Base-by-base conservation (phyloP, 2,797 vertebrate genomes). In the Clarias platycephalus region DNA sequence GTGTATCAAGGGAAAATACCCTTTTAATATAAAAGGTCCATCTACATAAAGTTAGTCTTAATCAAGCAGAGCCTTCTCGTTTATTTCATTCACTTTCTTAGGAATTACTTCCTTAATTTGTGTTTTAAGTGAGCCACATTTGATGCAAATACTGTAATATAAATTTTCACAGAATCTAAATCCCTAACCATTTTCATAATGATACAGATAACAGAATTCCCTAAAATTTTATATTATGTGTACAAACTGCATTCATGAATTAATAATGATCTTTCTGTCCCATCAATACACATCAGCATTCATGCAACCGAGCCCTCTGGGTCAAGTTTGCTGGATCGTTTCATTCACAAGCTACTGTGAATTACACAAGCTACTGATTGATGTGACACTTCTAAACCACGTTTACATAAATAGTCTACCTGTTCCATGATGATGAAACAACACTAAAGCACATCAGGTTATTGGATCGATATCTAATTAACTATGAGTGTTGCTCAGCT, bases 381-480 rank as follows among this genome's bases (percentile, higher is more conserved):
- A 22, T 57, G 18, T 20, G 18, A 57, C 49, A 57, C 72, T 53
- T 20, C 26, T 75, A 57, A 55, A 75, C 49, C 26, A 75, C 22
- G 57, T 28, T 31, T 75, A 22, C 49, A 34, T 55, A 76, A 55
- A 57, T 58, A 76, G 62, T 70, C 26, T 81, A 63, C 62, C 81
- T 81, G 68, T 64, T 58, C 49, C 34, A 53, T 24, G 70, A 60
- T 64, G 77, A 22, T 60, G 40, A 86, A 80, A 80, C 72, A 80
- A 26, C 77, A 37, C 26, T 75, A 20, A 81, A 78, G 57, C 70
- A 62, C 22, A 83, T 86, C 80, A 75, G 57, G 34, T 28, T 79
- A 31, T 37, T 49, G 37, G 75, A 83, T 40, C 72, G 63, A 80
- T 64, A 75, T 62, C 60, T 83, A 63, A 76, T 83, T 75, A 83